Evolutionary conservation across 2,888 invertebrate species (phyloP).

Genomic region (Tiliacea citrago): DNA sequence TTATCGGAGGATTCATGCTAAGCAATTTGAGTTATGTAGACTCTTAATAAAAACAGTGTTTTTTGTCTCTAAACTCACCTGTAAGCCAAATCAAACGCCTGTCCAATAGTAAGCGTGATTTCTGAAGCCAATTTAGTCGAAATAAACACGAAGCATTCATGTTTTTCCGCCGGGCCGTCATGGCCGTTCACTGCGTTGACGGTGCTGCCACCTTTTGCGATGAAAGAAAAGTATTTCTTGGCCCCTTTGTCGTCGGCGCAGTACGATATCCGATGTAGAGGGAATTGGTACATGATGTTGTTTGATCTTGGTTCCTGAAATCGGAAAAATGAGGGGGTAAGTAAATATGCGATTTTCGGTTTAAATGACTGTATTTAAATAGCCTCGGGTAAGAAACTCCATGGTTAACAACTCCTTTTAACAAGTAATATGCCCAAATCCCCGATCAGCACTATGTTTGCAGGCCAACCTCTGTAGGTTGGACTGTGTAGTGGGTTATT

Average conservation of each 20-base stretch:
- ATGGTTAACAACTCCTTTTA: neutral
- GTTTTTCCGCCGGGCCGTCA: constrained; percentile 91
- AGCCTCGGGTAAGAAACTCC: neutral
- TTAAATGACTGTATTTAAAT: neutral
- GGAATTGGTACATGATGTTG: constrained; percentile 98
- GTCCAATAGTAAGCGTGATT: constrained; percentile 99
- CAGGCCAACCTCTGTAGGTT: neutral
- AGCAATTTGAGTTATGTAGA: too few species aligned
- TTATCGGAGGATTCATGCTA: too few species aligned
- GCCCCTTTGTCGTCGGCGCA: constrained; percentile 99
- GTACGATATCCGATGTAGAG: constrained; percentile 99
- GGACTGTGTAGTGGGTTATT: too few species aligned
- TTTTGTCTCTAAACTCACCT: constrained; percentile 86
- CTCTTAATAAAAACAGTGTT: neutral
- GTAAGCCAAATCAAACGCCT: constrained; percentile 99
- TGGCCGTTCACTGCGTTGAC: constrained; percentile 81
- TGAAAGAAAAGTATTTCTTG: constrained; percentile 99
- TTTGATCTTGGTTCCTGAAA: constrained; percentile 93
- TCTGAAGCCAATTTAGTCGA: constrained; percentile 99
- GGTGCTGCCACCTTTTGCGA: constrained; percentile 93
- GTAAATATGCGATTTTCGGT: neutral
- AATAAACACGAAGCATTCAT: constrained; percentile 99
- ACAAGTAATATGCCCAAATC: neutral
- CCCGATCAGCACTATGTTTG: neutral
- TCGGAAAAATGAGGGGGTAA: constrained; percentile 48